A percentile compares a stretch with the other conserved stretches of the same genome.
phyloP scores from a whole-genome alignment of 2,888 invertebrate genomes.

The Odontothrips loti region DNA sequence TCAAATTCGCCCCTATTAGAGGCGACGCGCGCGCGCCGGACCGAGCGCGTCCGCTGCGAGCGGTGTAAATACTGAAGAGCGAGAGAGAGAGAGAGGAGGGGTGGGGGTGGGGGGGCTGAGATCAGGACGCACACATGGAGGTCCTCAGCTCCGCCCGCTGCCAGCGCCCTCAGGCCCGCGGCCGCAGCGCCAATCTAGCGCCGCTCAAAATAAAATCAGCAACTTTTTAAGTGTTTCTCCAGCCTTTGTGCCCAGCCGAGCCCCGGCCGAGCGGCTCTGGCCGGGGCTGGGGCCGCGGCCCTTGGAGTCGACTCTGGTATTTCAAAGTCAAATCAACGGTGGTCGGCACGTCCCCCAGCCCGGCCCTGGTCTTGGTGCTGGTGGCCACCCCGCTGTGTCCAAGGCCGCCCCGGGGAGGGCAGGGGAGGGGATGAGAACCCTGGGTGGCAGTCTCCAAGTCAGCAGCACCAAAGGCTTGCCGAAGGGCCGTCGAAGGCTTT shows the following conservation, averaged over 20 bases:
- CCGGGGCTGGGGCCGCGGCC: neutral
- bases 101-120: neutral
- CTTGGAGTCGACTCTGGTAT: neutral
- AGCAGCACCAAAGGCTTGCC: neutral
- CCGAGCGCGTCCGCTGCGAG: no score
- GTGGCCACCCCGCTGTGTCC: neutral
- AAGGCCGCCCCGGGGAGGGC: neutral
- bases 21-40: no score
- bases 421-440: no score
- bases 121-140: neutral
- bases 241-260: constrained; percentile 8
- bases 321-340: constrained; percentile 25
- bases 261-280: neutral
- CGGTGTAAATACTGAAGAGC: no score
- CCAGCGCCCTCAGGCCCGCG: no score
- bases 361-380: neutral
- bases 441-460: neutral
- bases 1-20: constrained; percentile 1
- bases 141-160: neutral
- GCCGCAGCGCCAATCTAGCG: neutral
- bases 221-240: constrained; percentile 19
- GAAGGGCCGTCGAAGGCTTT: neutral
- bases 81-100: neutral
- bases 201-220: constrained; percentile 8
- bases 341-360: neutral